Evolutionary conservation across 2,113 vertebrate genomes (phyloP).

Genomic region (Bagarius yarrelli): DNA sequence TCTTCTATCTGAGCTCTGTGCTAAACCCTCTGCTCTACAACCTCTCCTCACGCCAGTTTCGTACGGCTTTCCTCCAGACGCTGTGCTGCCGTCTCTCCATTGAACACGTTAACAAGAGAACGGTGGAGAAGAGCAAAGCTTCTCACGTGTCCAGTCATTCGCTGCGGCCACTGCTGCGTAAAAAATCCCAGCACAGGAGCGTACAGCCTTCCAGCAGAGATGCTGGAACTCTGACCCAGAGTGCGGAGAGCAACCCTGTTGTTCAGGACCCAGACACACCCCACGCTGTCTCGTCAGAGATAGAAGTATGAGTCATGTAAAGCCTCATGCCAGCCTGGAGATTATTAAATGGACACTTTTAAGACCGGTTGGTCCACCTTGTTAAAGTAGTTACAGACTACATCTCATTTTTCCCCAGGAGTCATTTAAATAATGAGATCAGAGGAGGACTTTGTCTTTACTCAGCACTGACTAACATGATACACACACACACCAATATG

Average conservation of each 20-base stretch:
- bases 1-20: slow-evolving; percentile 96
- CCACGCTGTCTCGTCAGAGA: slow-evolving; percentile 14
- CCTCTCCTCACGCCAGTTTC: slow-evolving; percentile 89
- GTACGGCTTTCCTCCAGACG: slow-evolving; percentile 82
- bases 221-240: background rate
- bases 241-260: background rate
- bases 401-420: background rate
- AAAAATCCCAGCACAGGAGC: slow-evolving; percentile 53
- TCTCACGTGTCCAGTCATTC: slow-evolving; percentile 55
- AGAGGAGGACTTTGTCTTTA: background rate
- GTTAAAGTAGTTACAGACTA: background rate
- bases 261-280: background rate
- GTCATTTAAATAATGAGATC: background rate
- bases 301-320: slow-evolving; percentile 23
- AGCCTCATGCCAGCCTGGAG: background rate
- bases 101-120: slow-evolving; percentile 77
- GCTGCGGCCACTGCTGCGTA: slow-evolving; percentile 55
- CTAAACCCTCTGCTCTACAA: slow-evolving; percentile 94
- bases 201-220: background rate
- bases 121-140: slow-evolving; percentile 12
- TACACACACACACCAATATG: background rate
- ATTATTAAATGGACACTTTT: background rate
- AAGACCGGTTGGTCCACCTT: background rate
- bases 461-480: background rate
- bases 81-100: slow-evolving; percentile 80